These are phyloP conservation scores for Mormyrus iriodes DNA, from an alignment of 2,113 vertebrate species.

Conservation along the genomic window DNA sequence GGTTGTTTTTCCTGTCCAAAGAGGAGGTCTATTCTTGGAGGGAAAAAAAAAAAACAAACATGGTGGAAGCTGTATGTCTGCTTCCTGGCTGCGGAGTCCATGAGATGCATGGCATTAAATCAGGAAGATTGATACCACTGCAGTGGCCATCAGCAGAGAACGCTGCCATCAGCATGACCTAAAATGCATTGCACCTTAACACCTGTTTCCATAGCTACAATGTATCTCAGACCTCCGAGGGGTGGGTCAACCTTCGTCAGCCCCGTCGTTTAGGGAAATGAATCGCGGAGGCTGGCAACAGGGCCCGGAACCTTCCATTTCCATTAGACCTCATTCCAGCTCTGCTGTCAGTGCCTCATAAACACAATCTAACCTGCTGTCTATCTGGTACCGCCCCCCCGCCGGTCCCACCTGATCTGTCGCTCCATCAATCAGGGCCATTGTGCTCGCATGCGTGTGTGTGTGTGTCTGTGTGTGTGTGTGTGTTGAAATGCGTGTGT, in stretches of 20 bases:
- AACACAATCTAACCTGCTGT: slow-evolving; percentile 9
- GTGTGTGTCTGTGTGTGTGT: background rate
- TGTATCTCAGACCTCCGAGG: slow-evolving; percentile 70
- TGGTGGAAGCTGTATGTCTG: background rate
- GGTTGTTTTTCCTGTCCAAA: background rate
- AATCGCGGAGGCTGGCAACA: slow-evolving; percentile 68
- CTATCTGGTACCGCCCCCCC: background rate
- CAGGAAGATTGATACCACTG: slow-evolving; percentile 40
- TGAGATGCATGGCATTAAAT: slow-evolving; percentile 40
- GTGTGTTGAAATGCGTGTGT: background rate
- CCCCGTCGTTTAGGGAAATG: slow-evolving; percentile 70
- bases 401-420: background rate
- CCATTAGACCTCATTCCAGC: slow-evolving; percentile 48
- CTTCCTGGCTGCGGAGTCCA: background rate
- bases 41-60: background rate
- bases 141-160: slow-evolving; percentile 53
- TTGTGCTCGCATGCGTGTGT: background rate
- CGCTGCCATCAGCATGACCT: slow-evolving; percentile 60
- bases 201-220: slow-evolving; percentile 78
- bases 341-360: slow-evolving; percentile 26
- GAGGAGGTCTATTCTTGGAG: background rate
- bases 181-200: slow-evolving; percentile 72
- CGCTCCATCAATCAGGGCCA: background rate
- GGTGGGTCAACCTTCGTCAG: slow-evolving; percentile 62
- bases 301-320: slow-evolving; percentile 63